Conservation (phyloP, 2,113 vertebrate species). For the Odocoileus virginianus region DNA sequence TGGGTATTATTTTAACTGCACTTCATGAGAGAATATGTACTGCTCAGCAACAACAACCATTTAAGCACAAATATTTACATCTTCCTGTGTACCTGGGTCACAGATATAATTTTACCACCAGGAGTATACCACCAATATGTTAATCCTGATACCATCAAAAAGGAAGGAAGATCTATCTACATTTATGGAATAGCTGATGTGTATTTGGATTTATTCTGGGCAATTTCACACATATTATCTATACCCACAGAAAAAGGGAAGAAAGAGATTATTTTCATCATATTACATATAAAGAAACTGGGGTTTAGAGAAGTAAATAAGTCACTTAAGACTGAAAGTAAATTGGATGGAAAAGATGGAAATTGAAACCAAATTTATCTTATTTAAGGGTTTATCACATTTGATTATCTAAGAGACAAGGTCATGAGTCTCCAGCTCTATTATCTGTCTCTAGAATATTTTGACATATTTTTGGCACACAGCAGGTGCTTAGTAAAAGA, state of each 20-base stretch:
- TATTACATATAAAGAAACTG: neutral
- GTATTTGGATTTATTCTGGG: neutral
- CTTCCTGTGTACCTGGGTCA: neutral
- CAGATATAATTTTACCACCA: neutral
- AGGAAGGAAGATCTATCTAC: neutral
- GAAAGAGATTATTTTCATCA: neutral
- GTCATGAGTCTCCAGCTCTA: neutral
- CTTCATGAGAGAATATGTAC: neutral
- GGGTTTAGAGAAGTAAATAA: neutral
- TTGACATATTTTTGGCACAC: neutral
- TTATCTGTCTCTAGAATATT: neutral
- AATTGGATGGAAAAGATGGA: neutral
- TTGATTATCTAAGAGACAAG: neutral
- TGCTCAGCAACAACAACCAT: neutral
- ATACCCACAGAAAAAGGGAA: neutral
- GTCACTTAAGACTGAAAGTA: neutral
- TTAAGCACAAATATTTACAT: neutral
- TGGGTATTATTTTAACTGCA: neutral
- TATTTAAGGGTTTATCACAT: neutral
- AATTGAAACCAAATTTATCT: neutral
- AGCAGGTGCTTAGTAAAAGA: neutral
- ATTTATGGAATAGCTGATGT: neutral
- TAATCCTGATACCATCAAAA: neutral
- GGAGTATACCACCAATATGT: neutral
- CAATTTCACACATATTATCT: neutral